Percentiles rank a stretch among this genome's conserved stretches.
Conservation (phyloP, 2,113 vertebrate genomes). For the Lonchura striata region DNA sequence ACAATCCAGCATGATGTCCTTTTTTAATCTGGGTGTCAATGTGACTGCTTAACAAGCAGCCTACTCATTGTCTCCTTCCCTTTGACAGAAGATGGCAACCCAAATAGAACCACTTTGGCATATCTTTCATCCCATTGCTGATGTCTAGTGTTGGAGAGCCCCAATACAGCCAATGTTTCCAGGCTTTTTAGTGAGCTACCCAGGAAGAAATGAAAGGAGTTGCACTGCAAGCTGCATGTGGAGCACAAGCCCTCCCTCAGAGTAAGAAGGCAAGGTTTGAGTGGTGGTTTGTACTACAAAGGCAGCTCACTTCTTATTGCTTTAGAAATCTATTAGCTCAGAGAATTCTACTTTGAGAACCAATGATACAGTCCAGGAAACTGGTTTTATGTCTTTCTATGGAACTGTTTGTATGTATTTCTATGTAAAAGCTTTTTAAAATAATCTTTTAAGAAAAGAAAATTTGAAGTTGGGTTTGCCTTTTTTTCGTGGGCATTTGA, state of each 20-base stretch:
- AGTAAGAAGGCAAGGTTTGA: neutral
- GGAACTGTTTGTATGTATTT: neutral
- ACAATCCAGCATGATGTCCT: neutral
- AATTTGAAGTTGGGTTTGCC: neutral
- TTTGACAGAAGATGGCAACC: neutral
- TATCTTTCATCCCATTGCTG: neutral
- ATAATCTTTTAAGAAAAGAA: neutral
- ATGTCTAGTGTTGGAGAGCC: neutral
- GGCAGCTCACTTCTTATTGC: neutral
- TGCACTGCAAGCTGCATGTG: neutral
- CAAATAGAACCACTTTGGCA: neutral
- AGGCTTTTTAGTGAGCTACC: neutral
- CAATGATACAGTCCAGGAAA: neutral
- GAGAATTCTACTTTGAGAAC: neutral
- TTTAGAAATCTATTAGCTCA: neutral
- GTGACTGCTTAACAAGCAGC: neutral
- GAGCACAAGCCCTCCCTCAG: neutral
- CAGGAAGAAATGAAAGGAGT: neutral
- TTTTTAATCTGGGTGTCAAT: neutral
- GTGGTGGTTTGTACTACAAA: neutral
- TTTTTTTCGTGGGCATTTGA: neutral
- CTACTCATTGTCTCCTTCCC: neutral
- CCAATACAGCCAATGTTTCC: accelerated
- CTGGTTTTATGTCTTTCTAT: neutral
- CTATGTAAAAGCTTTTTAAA: neutral